Conservation (phyloP, 2,797 vertebrate genomes). For the Brachyrhaphis roseni region DNA sequence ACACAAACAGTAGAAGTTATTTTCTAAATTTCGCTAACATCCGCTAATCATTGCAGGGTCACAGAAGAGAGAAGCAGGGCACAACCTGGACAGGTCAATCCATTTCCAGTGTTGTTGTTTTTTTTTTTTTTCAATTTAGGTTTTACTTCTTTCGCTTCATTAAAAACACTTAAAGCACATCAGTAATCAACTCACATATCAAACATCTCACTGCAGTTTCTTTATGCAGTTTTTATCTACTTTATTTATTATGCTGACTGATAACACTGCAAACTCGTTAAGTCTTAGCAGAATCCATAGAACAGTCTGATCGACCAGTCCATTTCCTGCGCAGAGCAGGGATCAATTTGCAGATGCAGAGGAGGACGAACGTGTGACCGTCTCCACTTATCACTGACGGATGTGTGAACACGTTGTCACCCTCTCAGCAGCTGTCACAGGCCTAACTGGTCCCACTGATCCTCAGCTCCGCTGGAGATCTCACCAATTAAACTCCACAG, state of each 20-base stretch:
- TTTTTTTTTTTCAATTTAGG: neutral
- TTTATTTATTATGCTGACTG: neutral
- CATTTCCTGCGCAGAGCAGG: slow-evolving; percentile 1
- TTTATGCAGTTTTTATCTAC: neutral
- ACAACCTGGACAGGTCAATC: neutral
- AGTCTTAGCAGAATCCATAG: neutral
- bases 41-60: neutral
- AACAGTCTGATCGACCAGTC: neutral
- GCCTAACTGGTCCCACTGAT: slow-evolving; percentile 8
- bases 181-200: neutral
- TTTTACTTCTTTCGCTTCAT: neutral
- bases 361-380: neutral
- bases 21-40: too few relatives aligned
- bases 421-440: slow-evolving; percentile 30
- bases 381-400: slow-evolving; percentile 7
- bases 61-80: too few relatives aligned
- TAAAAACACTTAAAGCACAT: neutral
- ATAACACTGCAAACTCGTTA: neutral
- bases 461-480: slow-evolving; percentile 35
- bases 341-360: slow-evolving; percentile 3
- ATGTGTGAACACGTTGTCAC: slow-evolving; percentile 10
- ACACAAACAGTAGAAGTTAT: too few relatives aligned
- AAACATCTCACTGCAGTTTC: neutral
- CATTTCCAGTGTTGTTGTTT: neutral
- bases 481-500: slow-evolving; percentile 62